Evolutionary conservation across 1,140 invertebrate genomes (phyloP).

Genomic region (Bombus waltoni): DNA sequence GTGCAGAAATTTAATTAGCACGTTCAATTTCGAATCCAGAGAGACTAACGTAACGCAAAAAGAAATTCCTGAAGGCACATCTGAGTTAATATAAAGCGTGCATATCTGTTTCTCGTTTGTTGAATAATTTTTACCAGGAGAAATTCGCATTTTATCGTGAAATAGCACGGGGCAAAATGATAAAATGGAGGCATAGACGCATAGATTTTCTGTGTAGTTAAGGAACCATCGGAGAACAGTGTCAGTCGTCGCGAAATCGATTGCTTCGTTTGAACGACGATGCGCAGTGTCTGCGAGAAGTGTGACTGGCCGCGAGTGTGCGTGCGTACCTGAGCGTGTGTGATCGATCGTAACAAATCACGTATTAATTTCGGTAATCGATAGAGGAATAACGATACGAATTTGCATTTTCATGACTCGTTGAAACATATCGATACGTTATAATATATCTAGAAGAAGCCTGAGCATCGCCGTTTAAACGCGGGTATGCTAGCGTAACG

Average conservation of each 20-base stretch:
- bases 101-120: too few relatives aligned
- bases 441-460: too few relatives aligned
- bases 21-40: too few relatives aligned
- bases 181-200: neutral
- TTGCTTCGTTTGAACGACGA: conserved; percentile 71
- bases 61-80: too few relatives aligned
- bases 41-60: too few relatives aligned
- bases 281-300: conserved; percentile 62
- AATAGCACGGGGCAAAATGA: too few relatives aligned
- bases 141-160: neutral
- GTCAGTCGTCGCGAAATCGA: conserved; percentile 59
- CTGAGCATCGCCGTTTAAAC: conserved; percentile 59
- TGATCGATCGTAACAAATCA: conserved; percentile 42
- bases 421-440: neutral
- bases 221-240: conserved; percentile 29
- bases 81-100: too few relatives aligned
- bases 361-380: neutral
- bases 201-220: neutral
- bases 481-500: conserved; percentile 38
- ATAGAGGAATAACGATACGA: neutral
- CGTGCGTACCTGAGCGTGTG: conserved; percentile 23
- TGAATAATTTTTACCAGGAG: too few relatives aligned
- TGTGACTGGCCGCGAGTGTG: conserved; percentile 31
- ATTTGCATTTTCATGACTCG: neutral
- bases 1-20: too few relatives aligned